Evolutionary conservation across 1,140 invertebrate species (phyloP).

Genomic region (Diorhabda carinulata): DNA sequence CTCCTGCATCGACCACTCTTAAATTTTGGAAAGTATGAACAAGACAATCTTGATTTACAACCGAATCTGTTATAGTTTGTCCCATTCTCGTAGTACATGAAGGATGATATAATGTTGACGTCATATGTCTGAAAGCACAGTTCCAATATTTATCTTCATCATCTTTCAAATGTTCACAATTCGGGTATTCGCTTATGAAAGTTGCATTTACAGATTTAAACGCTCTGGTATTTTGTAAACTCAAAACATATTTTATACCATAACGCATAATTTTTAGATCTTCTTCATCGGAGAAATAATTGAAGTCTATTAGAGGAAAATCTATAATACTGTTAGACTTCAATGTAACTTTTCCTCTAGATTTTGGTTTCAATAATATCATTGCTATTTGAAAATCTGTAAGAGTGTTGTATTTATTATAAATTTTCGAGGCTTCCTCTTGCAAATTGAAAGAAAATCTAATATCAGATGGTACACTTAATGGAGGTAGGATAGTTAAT

Average conservation of each 20-base stretch:
- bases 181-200: slow-evolving; percentile 49
- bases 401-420: slow-evolving; percentile 4
- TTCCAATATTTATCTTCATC: slow-evolving; percentile 54
- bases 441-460: background rate
- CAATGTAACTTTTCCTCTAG: slow-evolving; percentile 65
- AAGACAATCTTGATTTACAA: slow-evolving; percentile 48
- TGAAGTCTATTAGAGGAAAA: slow-evolving; percentile 74
- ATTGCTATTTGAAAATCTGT: slow-evolving; percentile 53
- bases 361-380: slow-evolving; percentile 67
- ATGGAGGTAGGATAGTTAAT: background rate
- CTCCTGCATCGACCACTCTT: slow-evolving; percentile 49
- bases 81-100: slow-evolving; percentile 60
- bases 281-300: slow-evolving; percentile 64
- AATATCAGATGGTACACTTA: background rate
- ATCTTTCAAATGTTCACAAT: slow-evolving; percentile 15
- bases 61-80: slow-evolving; percentile 46
- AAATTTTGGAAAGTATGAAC: slow-evolving; percentile 48
- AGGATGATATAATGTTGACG: slow-evolving; percentile 51
- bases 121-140: slow-evolving; percentile 50
- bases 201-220: slow-evolving; percentile 57
- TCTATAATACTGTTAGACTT: slow-evolving; percentile 63
- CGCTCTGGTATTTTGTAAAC: slow-evolving; percentile 55
- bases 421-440: background rate
- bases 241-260: slow-evolving; percentile 56
- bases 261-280: slow-evolving; percentile 63